A percentile compares a stretch with the other conserved stretches of the same genome.
Evolutionary conservation across 1,140 invertebrate genomes (phyloP).

Genomic region (Neodiprion lecontei): DNA sequence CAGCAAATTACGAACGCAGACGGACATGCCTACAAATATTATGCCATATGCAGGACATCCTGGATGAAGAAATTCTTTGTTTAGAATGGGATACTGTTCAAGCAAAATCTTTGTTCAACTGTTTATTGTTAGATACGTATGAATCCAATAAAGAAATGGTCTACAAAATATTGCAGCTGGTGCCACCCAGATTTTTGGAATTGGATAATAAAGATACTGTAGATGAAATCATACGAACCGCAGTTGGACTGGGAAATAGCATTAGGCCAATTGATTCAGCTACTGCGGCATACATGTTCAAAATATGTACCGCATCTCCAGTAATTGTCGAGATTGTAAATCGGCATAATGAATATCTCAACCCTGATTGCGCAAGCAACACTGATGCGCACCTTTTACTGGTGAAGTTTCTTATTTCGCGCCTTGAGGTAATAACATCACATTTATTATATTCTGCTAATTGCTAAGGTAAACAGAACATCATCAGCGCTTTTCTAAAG

Average conservation of each 20-base stretch:
- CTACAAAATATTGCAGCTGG: constrained; percentile 41
- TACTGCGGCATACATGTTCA: constrained; percentile 79
- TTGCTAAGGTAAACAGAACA: constrained; percentile 25
- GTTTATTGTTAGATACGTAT: constrained; percentile 76
- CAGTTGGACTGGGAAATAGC: constrained; percentile 70
- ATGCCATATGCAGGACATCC: constrained; percentile 43
- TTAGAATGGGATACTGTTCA: constrained; percentile 43
- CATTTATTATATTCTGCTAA: constrained; percentile 1
- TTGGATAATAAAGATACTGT: constrained; percentile 52
- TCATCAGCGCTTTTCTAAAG: too few species aligned
- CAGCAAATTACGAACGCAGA: constrained; percentile 75
- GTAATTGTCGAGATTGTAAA: constrained; percentile 37
- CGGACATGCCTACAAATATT: constrained; percentile 68
- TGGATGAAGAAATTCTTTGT: constrained; percentile 32
- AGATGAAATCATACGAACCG: constrained; percentile 56
- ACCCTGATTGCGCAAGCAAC: not conserved
- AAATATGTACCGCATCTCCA: constrained; percentile 59
- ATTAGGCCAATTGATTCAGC: constrained; percentile 80
- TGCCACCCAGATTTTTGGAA: constrained; percentile 36
- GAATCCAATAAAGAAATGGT: constrained; percentile 79
- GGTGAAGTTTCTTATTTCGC: constrained; percentile 10
- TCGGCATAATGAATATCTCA: constrained; percentile 16
- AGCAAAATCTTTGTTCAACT: constrained; percentile 62
- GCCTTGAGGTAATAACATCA: constrained; percentile 11
- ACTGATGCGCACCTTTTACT: constrained; percentile 8